phyloP scores from a whole-genome alignment of 2,888 invertebrate genomes.

The Tetragnatha montana region DNA sequence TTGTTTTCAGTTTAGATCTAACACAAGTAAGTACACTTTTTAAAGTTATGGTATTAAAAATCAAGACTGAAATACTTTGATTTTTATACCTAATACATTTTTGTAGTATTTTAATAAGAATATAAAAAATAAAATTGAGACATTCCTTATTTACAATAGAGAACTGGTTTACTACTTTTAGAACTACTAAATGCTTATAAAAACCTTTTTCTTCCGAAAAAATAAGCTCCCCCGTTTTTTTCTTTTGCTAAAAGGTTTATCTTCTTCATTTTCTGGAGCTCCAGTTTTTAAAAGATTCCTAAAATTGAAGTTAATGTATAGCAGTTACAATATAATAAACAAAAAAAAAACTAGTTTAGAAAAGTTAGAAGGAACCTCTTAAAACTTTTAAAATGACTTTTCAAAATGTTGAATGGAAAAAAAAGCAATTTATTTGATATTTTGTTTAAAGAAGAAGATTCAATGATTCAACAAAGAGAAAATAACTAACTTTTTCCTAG shows the following conservation, averaged over 20 bases:
- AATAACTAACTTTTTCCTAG: no score
- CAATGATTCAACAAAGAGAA: no score
- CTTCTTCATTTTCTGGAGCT: conserved; percentile 74
- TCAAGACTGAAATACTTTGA: no score
- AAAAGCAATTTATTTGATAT: no score
- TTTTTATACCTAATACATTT: no score
- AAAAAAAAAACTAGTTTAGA: not conserved
- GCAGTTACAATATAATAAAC: not conserved
- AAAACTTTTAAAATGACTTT: not conserved
- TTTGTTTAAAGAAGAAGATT: no score
- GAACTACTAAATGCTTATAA: not conserved
- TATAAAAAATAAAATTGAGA: not conserved
- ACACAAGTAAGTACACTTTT: no score
- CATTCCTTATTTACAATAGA: not conserved
- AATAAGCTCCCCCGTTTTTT: conserved; percentile 92
- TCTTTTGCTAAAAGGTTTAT: conserved; percentile 88
- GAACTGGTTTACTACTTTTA: not conserved
- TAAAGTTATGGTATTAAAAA: no score
- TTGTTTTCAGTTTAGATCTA: no score
- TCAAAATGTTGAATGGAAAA: no score
- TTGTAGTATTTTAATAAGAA: no score
- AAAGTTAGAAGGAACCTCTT: not conserved
- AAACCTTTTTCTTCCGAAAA: conserved; percentile 92
- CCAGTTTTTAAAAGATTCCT: conserved; percentile 68
- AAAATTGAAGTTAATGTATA: not conserved